Evolutionary conservation across 1,140 invertebrate genomes (phyloP), one percentile per base, ranked within the genome.

Genomic region (Sarcophaga peregrina): DNA sequence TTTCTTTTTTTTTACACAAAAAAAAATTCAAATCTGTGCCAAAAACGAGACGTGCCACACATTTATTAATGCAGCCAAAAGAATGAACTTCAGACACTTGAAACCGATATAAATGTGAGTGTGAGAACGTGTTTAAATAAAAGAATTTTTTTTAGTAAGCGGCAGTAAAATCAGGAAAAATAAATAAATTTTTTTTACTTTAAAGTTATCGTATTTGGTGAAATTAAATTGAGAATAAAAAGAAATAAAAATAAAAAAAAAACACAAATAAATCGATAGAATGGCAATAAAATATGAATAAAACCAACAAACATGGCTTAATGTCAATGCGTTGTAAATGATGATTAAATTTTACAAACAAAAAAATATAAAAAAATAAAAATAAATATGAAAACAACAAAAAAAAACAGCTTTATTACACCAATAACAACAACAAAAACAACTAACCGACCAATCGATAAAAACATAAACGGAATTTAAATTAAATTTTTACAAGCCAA

Each of bases 341-440:
- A 17, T 68, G 20, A 68, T 25, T 20, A 25, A 68, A 25, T 25
- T 68, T 9, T 62, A 68, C 17, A 68, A 68, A 68, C 17, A 68
- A 68, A 68, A 68, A 68, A 20, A 9, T n/a, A n/a, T n/a, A n/a
- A n/a, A n/a, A n/a, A n/a, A 62, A n/a, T 15, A 62, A 62, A 11
- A n/a, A 68, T 7, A 68, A 68, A 17, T 17, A 68, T 58, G 25
- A 58, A 58, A 58, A 13, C 54, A 58, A n/a, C 62, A 17, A 68
- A 7, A 13, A 68, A 68, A 68, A 68, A 68, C 58, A 68, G 20
- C 15, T 68, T 68, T 68, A 68, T 68, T 68, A 68, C 62, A 68
- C 20, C 62, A 8, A 68, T n/a, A 68, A 68, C 62, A 8, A 68
- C 62, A 68, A 68, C 0, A 17, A 58, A 6, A 10, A 3, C 13